A percentile compares a stretch with the other conserved stretches of the same genome.
Evolutionary conservation across 1,140 invertebrate genomes (phyloP).

Genomic region (Zaprionus vittiger): DNA sequence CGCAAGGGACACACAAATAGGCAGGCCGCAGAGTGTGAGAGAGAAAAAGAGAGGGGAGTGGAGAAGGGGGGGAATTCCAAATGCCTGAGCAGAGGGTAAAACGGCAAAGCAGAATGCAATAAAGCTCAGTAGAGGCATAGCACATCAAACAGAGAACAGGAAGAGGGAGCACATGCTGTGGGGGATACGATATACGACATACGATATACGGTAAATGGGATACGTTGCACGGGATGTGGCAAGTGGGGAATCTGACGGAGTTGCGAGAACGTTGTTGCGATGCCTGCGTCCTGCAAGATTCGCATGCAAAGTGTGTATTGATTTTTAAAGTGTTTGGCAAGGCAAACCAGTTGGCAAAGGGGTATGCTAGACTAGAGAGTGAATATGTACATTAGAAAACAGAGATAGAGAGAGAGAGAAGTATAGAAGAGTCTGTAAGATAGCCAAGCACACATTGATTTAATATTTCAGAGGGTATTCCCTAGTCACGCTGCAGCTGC

Average conservation of each 20-base stretch:
- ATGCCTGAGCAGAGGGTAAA: constrained; percentile 30
- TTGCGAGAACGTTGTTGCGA: constrained; percentile 24
- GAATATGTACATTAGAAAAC: neutral
- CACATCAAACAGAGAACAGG: constrained; percentile 24
- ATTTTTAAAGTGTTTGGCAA: constrained; percentile 51
- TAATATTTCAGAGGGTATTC: neutral
- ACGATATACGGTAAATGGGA: constrained; percentile 16
- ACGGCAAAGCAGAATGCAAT: constrained; percentile 51
- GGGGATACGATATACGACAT: neutral
- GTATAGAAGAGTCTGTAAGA: neutral
- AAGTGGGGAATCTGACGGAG: constrained; percentile 47
- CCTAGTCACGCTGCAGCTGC: neutral
- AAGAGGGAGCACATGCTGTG: neutral
- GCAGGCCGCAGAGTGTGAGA: neutral
- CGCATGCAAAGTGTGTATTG: constrained; percentile 66
- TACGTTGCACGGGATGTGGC: constrained; percentile 23
- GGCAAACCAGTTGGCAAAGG: neutral
- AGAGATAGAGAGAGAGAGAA: neutral
- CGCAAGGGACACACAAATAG: neutral
- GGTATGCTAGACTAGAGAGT: neutral
- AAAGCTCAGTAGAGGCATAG: constrained; percentile 47
- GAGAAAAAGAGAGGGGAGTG: neutral
- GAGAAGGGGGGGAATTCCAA: constrained; percentile 21
- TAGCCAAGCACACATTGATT: neutral
- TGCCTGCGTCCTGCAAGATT: constrained; percentile 25